Conservation (phyloP, 2,113 vertebrate species). For the Saguinus imperator region DNA sequence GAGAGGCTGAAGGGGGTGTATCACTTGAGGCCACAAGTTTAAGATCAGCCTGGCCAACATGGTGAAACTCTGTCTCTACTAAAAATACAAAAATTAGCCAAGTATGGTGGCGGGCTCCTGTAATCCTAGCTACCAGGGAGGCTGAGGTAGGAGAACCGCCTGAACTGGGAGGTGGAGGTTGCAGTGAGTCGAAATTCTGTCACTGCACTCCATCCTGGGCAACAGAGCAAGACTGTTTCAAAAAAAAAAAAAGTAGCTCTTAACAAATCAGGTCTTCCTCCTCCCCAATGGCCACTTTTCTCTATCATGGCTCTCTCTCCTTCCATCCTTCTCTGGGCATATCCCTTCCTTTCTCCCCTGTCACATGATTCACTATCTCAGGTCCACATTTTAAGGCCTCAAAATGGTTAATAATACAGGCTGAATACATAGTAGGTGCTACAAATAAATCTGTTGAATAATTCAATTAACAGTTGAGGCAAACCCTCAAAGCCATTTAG, state of each 20-base stretch:
- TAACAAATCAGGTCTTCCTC: not conserved
- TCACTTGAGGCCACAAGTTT: too few relatives aligned
- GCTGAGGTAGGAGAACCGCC: too few relatives aligned
- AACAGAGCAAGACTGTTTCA: too few relatives aligned
- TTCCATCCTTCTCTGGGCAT: not conserved
- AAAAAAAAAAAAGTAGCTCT: not conserved
- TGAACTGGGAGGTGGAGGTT: too few relatives aligned
- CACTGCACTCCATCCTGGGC: too few relatives aligned
- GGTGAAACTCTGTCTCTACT: too few relatives aligned
- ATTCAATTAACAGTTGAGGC: not conserved
- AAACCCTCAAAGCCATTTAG: not conserved
- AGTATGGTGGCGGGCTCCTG: too few relatives aligned
- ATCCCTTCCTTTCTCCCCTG: not conserved
- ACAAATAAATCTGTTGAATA: slow-evolving; percentile 19
- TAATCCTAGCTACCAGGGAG: too few relatives aligned
- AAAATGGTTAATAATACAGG: not conserved
- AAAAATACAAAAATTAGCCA: too few relatives aligned
- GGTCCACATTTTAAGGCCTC: not conserved
- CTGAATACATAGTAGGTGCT: not conserved
- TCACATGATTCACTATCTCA: not conserved
- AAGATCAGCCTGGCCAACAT: too few relatives aligned
- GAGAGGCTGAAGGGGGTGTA: too few relatives aligned
- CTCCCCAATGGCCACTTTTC: not conserved
- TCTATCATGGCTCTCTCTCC: not conserved
- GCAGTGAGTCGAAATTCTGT: too few relatives aligned